These are phyloP conservation scores for Drosophila takahashii DNA, from an alignment of 1,140 invertebrate genomes.

Conservation along the genomic window DNA sequence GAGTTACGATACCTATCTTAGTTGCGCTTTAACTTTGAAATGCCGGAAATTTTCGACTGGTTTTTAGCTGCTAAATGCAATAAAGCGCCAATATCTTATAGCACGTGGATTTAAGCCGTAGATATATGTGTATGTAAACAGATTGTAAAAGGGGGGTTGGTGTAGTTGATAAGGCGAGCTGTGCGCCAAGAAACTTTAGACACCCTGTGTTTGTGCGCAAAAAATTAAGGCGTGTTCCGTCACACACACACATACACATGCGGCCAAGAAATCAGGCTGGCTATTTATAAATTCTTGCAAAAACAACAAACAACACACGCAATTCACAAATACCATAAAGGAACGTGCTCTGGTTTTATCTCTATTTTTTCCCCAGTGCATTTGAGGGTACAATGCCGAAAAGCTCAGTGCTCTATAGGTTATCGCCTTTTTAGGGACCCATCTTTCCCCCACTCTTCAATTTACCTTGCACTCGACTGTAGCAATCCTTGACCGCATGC, in stretches of 20 bases:
- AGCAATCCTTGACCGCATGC: conserved; percentile 76
- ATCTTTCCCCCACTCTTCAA: neutral
- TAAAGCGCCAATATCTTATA: conserved; percentile 2
- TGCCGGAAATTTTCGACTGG: conserved; percentile 16
- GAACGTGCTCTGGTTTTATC: conserved; percentile 7
- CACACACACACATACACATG: conserved; percentile 26
- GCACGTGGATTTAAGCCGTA: conserved; percentile 21
- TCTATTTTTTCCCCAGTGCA: conserved; percentile 11
- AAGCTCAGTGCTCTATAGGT: conserved; percentile 1
- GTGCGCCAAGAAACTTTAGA: conserved; percentile 8
- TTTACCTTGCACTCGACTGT: conserved; percentile 83
- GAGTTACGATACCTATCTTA: conserved; percentile 13
- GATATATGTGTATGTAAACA: conserved; percentile 5
- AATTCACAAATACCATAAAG: conserved; percentile 14
- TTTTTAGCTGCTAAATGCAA: conserved; percentile 11
- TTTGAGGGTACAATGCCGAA: neutral
- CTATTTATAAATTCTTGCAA: conserved; percentile 75
- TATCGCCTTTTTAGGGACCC: neutral
- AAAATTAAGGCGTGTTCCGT: conserved; percentile 61
- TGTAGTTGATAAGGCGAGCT: conserved; percentile 16
- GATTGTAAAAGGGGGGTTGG: neutral
- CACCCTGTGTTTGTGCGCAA: conserved; percentile 55
- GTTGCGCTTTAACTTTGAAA: conserved; percentile 35
- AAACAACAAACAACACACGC: conserved; percentile 55
- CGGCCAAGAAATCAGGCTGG: conserved; percentile 46